Evolutionary conservation across 2,113 vertebrate genomes (phyloP), one percentile per base, ranked within the genome.

Genomic region (Muntiacus muntjak): DNA sequence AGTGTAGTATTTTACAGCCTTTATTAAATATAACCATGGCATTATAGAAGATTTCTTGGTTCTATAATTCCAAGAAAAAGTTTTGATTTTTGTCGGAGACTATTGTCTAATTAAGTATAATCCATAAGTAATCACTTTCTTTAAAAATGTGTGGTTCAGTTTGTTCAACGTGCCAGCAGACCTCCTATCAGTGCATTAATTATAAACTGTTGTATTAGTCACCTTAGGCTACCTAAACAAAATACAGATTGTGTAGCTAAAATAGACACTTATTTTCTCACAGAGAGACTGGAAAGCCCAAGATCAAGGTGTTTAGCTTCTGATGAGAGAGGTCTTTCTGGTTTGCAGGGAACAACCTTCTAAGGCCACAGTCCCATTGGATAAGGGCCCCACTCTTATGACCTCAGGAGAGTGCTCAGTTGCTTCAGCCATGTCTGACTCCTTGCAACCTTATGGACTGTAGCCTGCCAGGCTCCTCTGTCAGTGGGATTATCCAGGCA

Each of bases 31-130:
- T 1, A 83, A 28, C 33, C 87, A 6, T 91, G 82, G 76, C 6
- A 83, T 83, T 30, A 28, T 86, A 3, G 89, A 83, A 83, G 26
- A 52, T 52, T 71, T 94, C 95, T 95, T 74, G 3, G 33, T 60
- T 26, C 17, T 88, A 7, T 30, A 62, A 67, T 83, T 85, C 0
- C 40, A 64, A 91, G 47, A 21, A 85, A 60, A 90, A 36, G 45
- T 33, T 13, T 33, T 90, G 40, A 52, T 55, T 85, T 97, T 96
- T 95, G 74, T 87, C 60, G 97, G 91, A 98, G 95, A 91, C 97
- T 98, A 93, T 84, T 95, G 89, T 97, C 98, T 94, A 98, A 40
- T 97, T 98, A 98, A 98, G 97, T 98, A 98, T 60, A 91, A 82
- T 71, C 89, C 33, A 95, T 97, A 95, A 98, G 98, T 89, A 98